Conservation (phyloP, 2,113 vertebrate species). For the Phrynosoma blainvillii region DNA sequence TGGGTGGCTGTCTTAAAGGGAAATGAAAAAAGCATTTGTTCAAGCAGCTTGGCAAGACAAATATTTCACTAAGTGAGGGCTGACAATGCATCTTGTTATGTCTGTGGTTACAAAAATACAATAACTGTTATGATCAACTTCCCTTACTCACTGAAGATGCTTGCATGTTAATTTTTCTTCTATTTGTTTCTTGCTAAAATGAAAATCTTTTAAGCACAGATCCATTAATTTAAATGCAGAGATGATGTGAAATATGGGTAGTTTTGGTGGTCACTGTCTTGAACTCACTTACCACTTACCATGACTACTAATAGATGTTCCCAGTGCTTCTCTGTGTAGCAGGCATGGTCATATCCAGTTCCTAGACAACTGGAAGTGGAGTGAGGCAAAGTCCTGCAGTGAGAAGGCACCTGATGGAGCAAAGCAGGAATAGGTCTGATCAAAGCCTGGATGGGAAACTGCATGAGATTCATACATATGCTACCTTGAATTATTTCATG, state of each 20-base stretch:
- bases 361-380: background rate
- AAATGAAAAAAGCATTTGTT: conserved; percentile 79
- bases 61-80: conserved; percentile 73
- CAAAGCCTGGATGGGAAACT: background rate
- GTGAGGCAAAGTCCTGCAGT: background rate
- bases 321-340: background rate
- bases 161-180: conserved; percentile 7
- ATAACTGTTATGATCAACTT: conserved; percentile 62
- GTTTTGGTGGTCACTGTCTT: background rate
- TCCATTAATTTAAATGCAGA: background rate
- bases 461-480: background rate
- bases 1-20: conserved; percentile 78
- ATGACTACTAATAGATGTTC: background rate
- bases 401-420: background rate
- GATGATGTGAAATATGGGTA: background rate
- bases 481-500: background rate
- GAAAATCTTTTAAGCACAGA: background rate
- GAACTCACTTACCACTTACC: background rate
- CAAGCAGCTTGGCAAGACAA: conserved; percentile 75
- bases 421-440: background rate
- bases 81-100: conserved; percentile 71
- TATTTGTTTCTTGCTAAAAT: background rate
- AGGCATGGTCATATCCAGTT: background rate
- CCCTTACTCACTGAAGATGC: conserved; percentile 49
- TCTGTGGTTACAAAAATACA: conserved; percentile 58